A percentile compares a stretch with the other conserved stretches of the same genome.
phyloP scores from a whole-genome alignment of 2,888 invertebrate genomes.

The Nemoura dubitans region DNA sequence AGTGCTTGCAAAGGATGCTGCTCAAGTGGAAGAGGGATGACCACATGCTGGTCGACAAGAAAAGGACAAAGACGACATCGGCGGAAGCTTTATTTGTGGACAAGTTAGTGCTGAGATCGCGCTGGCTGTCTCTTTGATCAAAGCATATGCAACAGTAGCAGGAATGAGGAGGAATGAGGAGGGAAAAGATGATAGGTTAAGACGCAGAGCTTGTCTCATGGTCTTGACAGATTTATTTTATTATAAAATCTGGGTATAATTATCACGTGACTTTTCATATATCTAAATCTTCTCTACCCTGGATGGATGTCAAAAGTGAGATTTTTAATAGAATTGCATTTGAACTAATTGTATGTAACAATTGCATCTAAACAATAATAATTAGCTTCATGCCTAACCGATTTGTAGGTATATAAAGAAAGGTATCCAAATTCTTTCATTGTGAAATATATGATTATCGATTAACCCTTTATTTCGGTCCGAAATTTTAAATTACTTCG shows the following conservation, averaged over 20 bases:
- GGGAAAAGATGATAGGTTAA: background rate
- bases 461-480: background rate
- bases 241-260: background rate
- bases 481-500: background rate
- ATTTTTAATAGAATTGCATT: background rate
- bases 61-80: background rate
- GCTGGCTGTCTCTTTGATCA: background rate
- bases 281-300: no score
- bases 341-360: no score
- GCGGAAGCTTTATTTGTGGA: background rate
- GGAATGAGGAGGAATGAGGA: background rate
- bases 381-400: no score
- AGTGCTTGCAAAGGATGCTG: constrained; percentile 53
- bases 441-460: background rate
- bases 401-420: no score
- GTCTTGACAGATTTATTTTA: background rate
- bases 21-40: constrained; percentile 24
- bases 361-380: no score
- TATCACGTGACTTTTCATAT: background rate
- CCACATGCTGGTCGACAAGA: background rate
- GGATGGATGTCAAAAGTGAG: background rate
- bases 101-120: background rate
- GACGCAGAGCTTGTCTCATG: background rate
- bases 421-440: no score
- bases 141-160: constrained; percentile 9